Percentiles rank a stretch among this genome's conserved stretches.
phyloP scores from a whole-genome alignment of 2,113 vertebrate species.

The Scalopus aquaticus region DNA sequence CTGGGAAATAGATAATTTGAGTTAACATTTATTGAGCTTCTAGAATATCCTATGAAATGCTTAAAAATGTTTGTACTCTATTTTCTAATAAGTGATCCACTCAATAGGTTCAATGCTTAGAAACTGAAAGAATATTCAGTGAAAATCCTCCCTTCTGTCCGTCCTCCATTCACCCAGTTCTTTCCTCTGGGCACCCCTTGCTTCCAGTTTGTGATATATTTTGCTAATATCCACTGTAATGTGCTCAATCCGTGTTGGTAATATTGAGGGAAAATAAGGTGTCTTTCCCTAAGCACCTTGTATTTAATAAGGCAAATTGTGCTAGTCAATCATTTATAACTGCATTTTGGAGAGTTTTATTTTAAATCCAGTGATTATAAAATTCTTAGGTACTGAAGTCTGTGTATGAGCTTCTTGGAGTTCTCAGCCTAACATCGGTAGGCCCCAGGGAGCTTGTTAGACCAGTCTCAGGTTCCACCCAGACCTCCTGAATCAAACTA shows the following conservation, averaged over 20 bases:
- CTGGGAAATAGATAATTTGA: conserved; percentile 44
- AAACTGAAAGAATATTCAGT: not conserved
- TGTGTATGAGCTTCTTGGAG: not conserved
- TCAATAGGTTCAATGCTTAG: not conserved
- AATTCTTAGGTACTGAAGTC: not conserved
- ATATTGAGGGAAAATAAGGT: not conserved
- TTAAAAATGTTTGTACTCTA: conserved; percentile 45
- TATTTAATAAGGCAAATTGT: not conserved
- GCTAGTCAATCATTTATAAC: not conserved
- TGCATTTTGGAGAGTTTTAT: not conserved
- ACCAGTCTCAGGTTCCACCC: not conserved
- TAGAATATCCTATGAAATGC: conserved; percentile 30
- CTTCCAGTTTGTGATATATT: not conserved
- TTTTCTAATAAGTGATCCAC: conserved; percentile 50
- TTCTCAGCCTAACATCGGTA: not conserved
- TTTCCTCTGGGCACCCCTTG: not conserved
- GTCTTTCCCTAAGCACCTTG: not conserved
- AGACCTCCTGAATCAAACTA: not conserved
- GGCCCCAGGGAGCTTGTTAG: not conserved
- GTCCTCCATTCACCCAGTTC: not conserved
- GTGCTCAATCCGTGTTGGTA: too few species aligned
- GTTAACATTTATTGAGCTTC: conserved; percentile 56
- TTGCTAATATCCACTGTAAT: not conserved
- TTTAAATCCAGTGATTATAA: not conserved
- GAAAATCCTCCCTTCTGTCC: not conserved